phyloP scores from a whole-genome alignment of 2,113 vertebrate genomes.

The Empidonax traillii region DNA sequence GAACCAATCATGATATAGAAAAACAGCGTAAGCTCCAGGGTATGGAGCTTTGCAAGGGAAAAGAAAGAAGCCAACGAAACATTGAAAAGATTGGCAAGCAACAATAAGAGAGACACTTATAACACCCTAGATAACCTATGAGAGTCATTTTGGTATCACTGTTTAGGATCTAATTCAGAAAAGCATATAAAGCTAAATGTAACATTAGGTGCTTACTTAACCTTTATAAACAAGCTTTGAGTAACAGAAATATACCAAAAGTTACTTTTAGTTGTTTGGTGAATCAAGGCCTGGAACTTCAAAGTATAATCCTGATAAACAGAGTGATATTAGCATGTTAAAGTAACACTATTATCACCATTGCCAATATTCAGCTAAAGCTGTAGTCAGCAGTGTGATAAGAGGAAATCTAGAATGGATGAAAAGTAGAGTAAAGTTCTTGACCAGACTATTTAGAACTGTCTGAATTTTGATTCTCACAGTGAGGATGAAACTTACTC shows the following conservation, averaged over 20 bases:
- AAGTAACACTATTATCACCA: neutral
- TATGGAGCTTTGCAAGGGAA: neutral
- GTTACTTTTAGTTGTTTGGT: neutral
- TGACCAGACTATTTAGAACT: neutral
- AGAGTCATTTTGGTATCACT: neutral
- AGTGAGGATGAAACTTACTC: neutral
- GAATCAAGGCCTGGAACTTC: neutral
- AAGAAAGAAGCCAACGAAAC: conserved; percentile 11
- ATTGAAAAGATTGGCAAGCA: conserved; percentile 5
- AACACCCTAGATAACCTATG: neutral
- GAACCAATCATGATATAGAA: conserved; percentile 25
- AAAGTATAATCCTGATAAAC: neutral
- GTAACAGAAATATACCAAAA: neutral
- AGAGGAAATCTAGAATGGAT: neutral
- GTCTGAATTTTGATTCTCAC: neutral
- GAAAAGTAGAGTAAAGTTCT: neutral
- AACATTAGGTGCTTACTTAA: neutral
- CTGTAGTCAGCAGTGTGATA: neutral
- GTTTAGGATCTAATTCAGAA: neutral
- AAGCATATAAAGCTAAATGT: neutral
- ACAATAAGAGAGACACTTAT: neutral
- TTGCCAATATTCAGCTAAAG: neutral
- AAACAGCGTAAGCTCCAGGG: conserved; percentile 16
- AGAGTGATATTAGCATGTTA: neutral
- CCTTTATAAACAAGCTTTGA: neutral